A percentile compares a stretch with the other conserved stretches of the same genome.
Evolutionary conservation across 2,888 invertebrate genomes (phyloP).

Genomic region (Clepsis dumicolana): DNA sequence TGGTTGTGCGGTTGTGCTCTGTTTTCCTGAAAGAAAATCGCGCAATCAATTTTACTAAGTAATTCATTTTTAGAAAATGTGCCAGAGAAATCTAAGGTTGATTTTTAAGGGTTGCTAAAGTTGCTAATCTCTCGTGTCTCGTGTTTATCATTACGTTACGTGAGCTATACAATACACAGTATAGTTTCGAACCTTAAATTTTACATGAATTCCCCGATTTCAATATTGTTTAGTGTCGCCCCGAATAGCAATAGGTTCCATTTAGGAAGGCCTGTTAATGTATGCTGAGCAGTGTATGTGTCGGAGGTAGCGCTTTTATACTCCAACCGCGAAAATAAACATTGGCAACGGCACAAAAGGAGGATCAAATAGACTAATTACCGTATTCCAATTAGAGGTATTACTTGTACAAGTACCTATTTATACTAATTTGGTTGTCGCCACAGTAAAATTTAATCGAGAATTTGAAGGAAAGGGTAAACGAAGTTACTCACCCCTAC

Average conservation of each 20-base stretch:
- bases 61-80: too few relatives aligned
- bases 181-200: not conserved
- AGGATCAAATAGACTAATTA: constrained; percentile 22
- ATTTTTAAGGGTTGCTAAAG: too few relatives aligned
- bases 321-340: constrained; percentile 21
- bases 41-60: too few relatives aligned
- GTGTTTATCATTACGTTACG: too few relatives aligned
- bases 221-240: not conserved
- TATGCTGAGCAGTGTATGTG: constrained; percentile 27
- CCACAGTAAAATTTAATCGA: not conserved
- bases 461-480: not conserved
- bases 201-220: not conserved
- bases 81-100: too few relatives aligned
- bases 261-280: constrained; percentile 9
- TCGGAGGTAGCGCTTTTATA: constrained; percentile 11
- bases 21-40: constrained; percentile 18
- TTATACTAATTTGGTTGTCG: not conserved
- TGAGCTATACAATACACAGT: too few relatives aligned
- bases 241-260: not conserved
- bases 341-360: constrained; percentile 11
- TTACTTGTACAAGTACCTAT: not conserved
- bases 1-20: not conserved
- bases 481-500: not conserved
- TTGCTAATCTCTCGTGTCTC: too few relatives aligned
- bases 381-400: constrained; percentile 17